Base-by-base conservation (phyloP, 2,888 invertebrate species). In the Harmothoe impar region DNA sequence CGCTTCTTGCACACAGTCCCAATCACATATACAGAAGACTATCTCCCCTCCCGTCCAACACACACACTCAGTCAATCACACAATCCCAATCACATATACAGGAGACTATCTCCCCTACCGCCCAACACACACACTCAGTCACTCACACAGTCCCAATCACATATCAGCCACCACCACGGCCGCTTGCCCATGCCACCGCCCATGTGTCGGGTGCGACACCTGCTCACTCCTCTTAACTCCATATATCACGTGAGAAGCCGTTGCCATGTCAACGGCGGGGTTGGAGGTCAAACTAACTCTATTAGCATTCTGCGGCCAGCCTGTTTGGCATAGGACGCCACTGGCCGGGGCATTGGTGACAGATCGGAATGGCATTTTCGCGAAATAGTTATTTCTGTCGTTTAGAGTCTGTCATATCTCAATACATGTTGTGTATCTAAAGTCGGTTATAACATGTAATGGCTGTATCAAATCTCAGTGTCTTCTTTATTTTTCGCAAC, bases 251-350 rank as follows among this genome's bases (percentile, higher is more conserved):
- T 33, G 35, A 81, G 35, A 81, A 43, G 81, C 81, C 81, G 81
- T 81, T 81, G 81, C 81, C 81, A 81, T 81, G 81, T 81, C 81
- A 81, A 81, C 81, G 81, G 7, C 5, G 29, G 31, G 81, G 77
- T 81, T 17, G 33, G 23, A 35, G 81, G 81, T 81, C 81, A 81
- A 81, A 81, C 81, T 81, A 81, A 81, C 81, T 81, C 81, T 81
- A 81, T 81, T 81, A 81, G 81, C 43, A 81, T 81, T 81, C 81
- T 25, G 35, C n/a, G n/a, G 5, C 81, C 43, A 29, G 29, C 17
- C 77, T 29, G 77, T 77, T 77, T 77, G 43, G 35, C 81, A 33
- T 43, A 17, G 20, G 81, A 77, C 77, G 7, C 25, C 31, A 31
- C 5, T n/a, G 29, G 29, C 29, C 29, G 3, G 29, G 17, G 7